Conservation (phyloP, 2,888 invertebrate species). For the Ctenicera cuprea region DNA sequence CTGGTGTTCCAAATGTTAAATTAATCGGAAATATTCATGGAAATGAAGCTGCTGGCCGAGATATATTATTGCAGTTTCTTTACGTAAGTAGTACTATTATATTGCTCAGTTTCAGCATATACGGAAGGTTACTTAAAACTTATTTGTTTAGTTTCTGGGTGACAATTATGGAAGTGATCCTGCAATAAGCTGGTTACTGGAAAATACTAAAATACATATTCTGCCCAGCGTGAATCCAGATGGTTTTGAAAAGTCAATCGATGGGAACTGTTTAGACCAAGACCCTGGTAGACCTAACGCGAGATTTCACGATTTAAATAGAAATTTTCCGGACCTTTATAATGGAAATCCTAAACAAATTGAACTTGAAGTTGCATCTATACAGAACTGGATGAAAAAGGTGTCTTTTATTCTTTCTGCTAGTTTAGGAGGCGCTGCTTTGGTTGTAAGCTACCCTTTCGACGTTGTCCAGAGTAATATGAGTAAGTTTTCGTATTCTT, state of each 20-base stretch:
- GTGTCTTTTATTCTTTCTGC: constrained; percentile 79
- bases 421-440: constrained; percentile 79
- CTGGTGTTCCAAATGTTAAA: constrained; percentile 80
- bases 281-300: constrained; percentile 65
- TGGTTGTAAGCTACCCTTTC: constrained; percentile 83
- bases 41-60: constrained; percentile 81
- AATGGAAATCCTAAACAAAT: constrained; percentile 68
- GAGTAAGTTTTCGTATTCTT: too few relatives aligned
- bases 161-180: constrained; percentile 71
- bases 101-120: too few relatives aligned
- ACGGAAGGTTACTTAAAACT: neutral
- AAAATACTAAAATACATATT: constrained; percentile 82
- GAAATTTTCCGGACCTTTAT: constrained; percentile 80
- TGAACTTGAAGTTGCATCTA: constrained; percentile 77
- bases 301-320: constrained; percentile 72
- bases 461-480: constrained; percentile 74
- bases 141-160: constrained; percentile 71
- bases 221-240: constrained; percentile 87
- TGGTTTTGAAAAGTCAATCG: constrained; percentile 75
- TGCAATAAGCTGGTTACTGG: constrained; percentile 76
- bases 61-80: constrained; percentile 78
- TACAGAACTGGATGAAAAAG: constrained; percentile 77
- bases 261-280: constrained; percentile 63
- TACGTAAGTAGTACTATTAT: constrained; percentile 66
- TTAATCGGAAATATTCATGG: constrained; percentile 86